Evolutionary conservation across 2,113 vertebrate species (phyloP).

Genomic region (Eretmochelys imbricata): DNA sequence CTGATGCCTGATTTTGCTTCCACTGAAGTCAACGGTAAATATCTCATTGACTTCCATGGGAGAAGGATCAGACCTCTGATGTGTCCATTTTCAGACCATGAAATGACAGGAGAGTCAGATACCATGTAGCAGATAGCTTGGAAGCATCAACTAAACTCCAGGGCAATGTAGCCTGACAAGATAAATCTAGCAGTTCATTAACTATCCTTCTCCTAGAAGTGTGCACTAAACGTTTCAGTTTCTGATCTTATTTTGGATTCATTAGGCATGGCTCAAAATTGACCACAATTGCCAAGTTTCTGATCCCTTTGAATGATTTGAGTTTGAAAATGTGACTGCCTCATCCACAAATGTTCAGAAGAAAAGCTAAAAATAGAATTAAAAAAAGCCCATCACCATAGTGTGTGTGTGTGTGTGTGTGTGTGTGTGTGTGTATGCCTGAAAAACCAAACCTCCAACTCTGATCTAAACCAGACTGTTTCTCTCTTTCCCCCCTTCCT

Average conservation of each 20-base stretch:
- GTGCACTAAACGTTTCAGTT: background rate
- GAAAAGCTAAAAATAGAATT: conserved; percentile 63
- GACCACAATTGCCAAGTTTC: conserved; percentile 24
- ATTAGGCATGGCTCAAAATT: conserved; percentile 23
- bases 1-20: background rate
- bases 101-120: background rate
- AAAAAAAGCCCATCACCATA: conserved; percentile 60
- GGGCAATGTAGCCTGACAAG: background rate
- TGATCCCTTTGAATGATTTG: conserved; percentile 27
- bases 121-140: background rate
- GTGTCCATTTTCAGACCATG: background rate
- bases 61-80: background rate
- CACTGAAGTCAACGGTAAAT: background rate
- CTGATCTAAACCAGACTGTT: conserved; percentile 83
- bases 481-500: conserved; percentile 12
- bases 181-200: background rate
- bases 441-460: conserved; percentile 67
- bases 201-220: background rate
- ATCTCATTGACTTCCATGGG: background rate
- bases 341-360: conserved; percentile 54
- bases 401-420: conserved; percentile 6
- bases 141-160: background rate
- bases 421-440: background rate
- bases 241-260: conserved; percentile 12
- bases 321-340: conserved; percentile 57